Conservation (phyloP, 2,113 vertebrate genomes). For the Condylura cristata region DNA sequence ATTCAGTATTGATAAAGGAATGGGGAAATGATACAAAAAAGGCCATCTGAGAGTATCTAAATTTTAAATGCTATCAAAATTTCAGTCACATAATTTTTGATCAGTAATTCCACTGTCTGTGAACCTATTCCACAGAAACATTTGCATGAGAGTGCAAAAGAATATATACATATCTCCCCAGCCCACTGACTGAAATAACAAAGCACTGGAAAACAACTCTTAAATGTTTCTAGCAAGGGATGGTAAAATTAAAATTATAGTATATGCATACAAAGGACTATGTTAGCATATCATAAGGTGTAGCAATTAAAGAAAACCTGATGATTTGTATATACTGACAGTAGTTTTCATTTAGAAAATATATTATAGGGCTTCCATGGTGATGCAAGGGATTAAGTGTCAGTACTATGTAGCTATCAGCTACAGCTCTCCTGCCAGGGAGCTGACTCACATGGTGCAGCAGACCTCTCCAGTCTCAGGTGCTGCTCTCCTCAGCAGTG, state of each 20-base stretch:
- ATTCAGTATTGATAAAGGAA: not conserved
- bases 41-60: not conserved
- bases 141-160: not conserved
- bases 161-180: not conserved
- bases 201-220: not conserved
- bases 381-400: no score
- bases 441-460: no score
- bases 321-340: not conserved
- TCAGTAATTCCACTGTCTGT: not conserved
- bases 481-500: no score
- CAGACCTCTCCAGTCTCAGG: no score
- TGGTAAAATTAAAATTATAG: not conserved
- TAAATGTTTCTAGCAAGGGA: not conserved
- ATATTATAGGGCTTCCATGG: no score
- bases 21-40: not conserved
- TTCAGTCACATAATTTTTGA: conserved; percentile 14
- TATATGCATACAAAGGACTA: not conserved
- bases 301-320: not conserved
- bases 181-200: not conserved
- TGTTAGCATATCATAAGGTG: not conserved
- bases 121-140: not conserved
- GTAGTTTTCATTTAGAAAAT: not conserved
- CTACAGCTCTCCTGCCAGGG: no score
- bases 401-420: no score
- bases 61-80: conserved; percentile 22